Conservation (phyloP, 2,888 invertebrate species). For the Eutolmus rufibarbis region DNA sequence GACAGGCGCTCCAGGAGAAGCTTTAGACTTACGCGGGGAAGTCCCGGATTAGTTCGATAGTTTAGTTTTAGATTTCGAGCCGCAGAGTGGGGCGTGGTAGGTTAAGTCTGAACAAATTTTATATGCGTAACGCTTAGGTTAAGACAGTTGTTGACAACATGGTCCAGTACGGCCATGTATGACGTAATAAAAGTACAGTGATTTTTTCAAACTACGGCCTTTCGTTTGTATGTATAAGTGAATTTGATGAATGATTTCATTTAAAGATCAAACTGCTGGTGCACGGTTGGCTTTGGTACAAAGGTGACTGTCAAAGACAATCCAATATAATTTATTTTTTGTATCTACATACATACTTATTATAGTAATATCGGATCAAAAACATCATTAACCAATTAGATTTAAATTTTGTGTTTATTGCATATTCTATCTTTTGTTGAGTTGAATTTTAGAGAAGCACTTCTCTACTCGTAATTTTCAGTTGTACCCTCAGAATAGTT, state of each 20-base stretch:
- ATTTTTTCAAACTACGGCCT: not conserved
- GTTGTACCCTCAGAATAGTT: not conserved
- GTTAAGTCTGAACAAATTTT: constrained; percentile 9
- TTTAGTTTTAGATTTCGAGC: not conserved
- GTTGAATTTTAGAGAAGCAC: not conserved
- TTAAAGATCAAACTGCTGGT: too few species aligned
- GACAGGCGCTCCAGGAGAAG: constrained; percentile 78
- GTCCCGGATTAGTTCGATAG: not conserved
- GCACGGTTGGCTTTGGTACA: too few species aligned
- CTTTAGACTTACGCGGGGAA: constrained; percentile 63
- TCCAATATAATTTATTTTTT: too few species aligned
- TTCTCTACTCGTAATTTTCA: not conserved
- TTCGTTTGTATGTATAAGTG: not conserved
- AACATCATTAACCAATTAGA: too few species aligned
- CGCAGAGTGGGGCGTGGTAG: not conserved
- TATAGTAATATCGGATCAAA: too few species aligned
- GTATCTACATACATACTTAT: too few species aligned
- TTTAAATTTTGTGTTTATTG: too few species aligned
- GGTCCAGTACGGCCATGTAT: not conserved
- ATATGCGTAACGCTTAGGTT: not conserved
- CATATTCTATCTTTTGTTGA: not conserved
- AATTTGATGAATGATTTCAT: not conserved
- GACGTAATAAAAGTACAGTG: not conserved
- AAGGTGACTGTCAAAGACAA: too few species aligned
- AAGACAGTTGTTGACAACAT: not conserved